A percentile compares a stretch with the other conserved stretches of the same genome.
phyloP scores from a whole-genome alignment of 2,797 vertebrate species.

The Discoglossus pictus region DNA sequence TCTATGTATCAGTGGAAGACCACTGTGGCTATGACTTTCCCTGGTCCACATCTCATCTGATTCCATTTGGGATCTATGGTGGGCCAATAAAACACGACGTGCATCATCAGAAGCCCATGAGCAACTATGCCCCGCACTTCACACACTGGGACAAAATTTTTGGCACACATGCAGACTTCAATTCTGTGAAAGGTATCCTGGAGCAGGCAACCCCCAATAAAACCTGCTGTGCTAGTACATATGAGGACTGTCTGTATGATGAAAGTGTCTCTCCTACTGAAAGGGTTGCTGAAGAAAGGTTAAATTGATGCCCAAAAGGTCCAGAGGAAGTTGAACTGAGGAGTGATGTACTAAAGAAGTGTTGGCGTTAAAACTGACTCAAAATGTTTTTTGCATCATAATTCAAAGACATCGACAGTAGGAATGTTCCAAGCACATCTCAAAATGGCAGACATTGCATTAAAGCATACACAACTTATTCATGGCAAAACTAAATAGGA shows the following conservation, averaged over 20 bases:
- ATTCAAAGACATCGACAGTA: too few species aligned
- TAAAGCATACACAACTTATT: too few species aligned
- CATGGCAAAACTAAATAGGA: too few species aligned
- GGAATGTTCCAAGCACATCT: too few species aligned
- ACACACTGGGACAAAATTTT: conserved; percentile 76
- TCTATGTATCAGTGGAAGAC: conserved; percentile 78
- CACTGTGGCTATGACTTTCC: conserved; percentile 77
- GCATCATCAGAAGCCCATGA: conserved; percentile 74
- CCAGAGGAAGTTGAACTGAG: too few species aligned
- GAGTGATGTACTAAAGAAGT: too few species aligned
- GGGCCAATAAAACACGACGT: conserved; percentile 73
- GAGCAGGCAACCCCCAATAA: conserved; percentile 25
- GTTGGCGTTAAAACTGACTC: too few species aligned
- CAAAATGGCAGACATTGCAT: too few species aligned
- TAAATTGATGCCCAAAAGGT: too few species aligned
- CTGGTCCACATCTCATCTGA: conserved; percentile 66
- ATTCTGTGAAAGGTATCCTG: conserved; percentile 33
- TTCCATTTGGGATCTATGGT: conserved; percentile 71
- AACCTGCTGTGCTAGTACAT: conserved; percentile 42
- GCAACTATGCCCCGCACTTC: conserved; percentile 76
- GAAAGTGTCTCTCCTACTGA: conserved; percentile 41
- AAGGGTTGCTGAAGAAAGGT: conserved; percentile 44
- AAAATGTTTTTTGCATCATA: too few species aligned
- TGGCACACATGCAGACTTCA: conserved; percentile 59
- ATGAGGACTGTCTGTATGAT: conserved; percentile 41